Base-by-base conservation (phyloP, 1,140 invertebrate genomes). In the Brachionus sp. region DNA sequence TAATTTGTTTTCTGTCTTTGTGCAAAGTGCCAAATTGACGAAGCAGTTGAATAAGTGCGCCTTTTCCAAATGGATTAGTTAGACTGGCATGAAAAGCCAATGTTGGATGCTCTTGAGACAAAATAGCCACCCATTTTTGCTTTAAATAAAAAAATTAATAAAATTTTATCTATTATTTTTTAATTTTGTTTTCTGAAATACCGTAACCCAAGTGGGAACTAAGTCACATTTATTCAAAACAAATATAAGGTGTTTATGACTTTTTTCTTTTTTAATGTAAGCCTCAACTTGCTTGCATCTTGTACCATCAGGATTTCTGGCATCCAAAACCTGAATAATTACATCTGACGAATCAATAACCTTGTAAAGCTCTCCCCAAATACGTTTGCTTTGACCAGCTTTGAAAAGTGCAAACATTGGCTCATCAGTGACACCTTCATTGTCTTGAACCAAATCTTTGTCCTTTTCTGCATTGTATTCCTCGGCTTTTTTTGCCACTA, bases 351-450 rank as follows among this genome's bases (percentile, higher is more conserved):
- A 98, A 89, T 99, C 98, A 66, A 99, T 93, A 9, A 91, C 91
- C 92, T 99, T 99, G 87, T 99, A 98, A 6, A 99, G 88, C 89
- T 99, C 98, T 90, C 97, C 97, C 97, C 98, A 99, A 86, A 99
- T 97, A 85, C 98, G 91, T 90, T 92, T 97, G 86, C 96, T 98
- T 87, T 97, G 95, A 3, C 97, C 98, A 66, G 90, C 90, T 84
- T 87, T 88, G 85, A 91, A 91, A 0, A 91, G 86, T 50, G 90
- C 86, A 84, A 90, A 90, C 42, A 84, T 82, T n/a, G 86, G 75
- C 84, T 87, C 87, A 64, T 87, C 85, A 84, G 86, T 88, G 4
- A 77, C 84, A 37, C 70, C 57, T 35, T 84, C 50, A 53, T 84
- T 39, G n/a, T 84, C 70, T 33, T 16, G 6, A 7, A 82, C 44